Evolutionary conservation across 2,113 vertebrate genomes (phyloP), one percentile per base, ranked within the genome.

Genomic region (Alectura lathami): DNA sequence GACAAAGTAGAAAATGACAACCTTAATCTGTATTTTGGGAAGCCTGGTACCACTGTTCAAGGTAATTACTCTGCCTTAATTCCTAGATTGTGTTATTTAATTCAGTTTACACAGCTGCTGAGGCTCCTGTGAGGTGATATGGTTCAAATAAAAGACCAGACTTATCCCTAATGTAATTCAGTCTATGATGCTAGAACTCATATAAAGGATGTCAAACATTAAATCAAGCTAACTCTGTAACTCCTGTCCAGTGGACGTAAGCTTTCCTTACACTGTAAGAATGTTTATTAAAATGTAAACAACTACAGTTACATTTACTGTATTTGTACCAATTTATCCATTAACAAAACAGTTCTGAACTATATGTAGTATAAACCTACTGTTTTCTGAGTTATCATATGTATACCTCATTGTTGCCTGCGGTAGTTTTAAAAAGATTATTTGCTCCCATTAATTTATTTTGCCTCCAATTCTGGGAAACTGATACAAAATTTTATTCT

Each of bases 11-110:
- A 95, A 96, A 95, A 97, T 76, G 22, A 89, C 88, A 95, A 73
- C 54, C 17, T 86, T 96, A 96, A 96, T 96, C 84, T 91, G 54
- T 81, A 67, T 84, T 96, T 93, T 94, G 86, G 43, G 72, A 92
- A 83, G 75, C 43, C 50, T 96, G 64, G 57, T 95, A 86, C 50
- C 72, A 79, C 26, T 73, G n/a, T 57, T 93, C 53, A 92, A 77
- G 17, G 64, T 92, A 92, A 96, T 96, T 96, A 88, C 48, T 83
- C 29, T 91, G 70, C 47, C 53, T 68, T 93, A 86, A 93, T 96
- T 94, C 79, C 91, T 85, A 91, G 34, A 92, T 26, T 69, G 59
- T 17, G 7, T 88, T 76, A 78, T 22, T 34, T 93, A 92, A 96
- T 96, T 96, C 90, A 89, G 54, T 83, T 93, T 92, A 96, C 78